Conservation (phyloP, 2,113 vertebrate genomes). For the Mormoops blainvillei region DNA sequence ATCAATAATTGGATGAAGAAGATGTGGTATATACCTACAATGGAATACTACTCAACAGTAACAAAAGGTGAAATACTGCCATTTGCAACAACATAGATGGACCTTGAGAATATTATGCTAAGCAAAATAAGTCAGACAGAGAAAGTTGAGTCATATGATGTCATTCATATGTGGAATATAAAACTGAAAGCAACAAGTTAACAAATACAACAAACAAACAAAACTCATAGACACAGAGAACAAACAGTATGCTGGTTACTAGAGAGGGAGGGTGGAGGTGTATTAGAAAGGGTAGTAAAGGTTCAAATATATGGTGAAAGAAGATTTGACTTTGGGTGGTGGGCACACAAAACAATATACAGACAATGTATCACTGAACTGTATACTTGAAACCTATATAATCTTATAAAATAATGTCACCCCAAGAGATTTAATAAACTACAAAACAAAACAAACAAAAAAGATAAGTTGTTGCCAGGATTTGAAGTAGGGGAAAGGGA, state of each 20-base stretch:
- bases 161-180: background rate
- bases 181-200: background rate
- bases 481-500: background rate
- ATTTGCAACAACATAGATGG: background rate
- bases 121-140: background rate
- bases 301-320: background rate
- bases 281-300: background rate
- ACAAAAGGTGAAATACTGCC: background rate
- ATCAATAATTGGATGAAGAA: background rate
- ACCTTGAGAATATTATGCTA: background rate
- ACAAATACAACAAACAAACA: background rate
- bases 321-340: background rate
- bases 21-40: background rate
- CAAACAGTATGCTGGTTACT: background rate
- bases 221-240: background rate
- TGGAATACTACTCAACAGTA: background rate
- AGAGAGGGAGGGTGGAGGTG: background rate
- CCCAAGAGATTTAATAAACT: background rate
- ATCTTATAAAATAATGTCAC: background rate
- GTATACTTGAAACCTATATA: background rate
- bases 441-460: background rate
- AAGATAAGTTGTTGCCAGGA: background rate
- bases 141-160: background rate
- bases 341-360: background rate
- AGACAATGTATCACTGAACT: background rate